phyloP scores from a whole-genome alignment of 2,113 vertebrate species.

The Hoplias malabaricus region DNA sequence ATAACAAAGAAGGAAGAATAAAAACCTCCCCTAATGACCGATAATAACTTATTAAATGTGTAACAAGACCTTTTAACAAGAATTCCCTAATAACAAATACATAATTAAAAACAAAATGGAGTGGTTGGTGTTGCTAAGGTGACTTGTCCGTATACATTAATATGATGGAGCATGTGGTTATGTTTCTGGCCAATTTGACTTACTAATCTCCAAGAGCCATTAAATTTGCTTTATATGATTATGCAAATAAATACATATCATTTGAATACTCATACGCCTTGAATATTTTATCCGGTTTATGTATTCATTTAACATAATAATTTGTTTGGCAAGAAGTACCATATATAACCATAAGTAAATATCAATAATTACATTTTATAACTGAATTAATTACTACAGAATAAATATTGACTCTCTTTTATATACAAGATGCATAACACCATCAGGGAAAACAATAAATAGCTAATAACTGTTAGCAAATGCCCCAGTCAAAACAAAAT shows the following conservation, averaged over 20 bases:
- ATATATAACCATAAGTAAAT: too few relatives aligned
- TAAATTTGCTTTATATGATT: not conserved
- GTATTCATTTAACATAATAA: too few relatives aligned
- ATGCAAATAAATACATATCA: not conserved
- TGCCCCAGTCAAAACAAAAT: too few relatives aligned
- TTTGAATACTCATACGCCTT: not conserved
- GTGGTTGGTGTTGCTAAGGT: not conserved
- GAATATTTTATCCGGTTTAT: too few relatives aligned
- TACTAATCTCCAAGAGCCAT: not conserved
- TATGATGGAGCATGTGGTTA: not conserved
- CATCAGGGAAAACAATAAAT: too few relatives aligned
- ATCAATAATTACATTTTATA: too few relatives aligned
- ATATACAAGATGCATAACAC: too few relatives aligned
- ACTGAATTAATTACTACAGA: too few relatives aligned
- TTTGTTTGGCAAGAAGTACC: too few relatives aligned
- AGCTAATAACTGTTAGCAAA: too few relatives aligned
- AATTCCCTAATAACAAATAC: not conserved
- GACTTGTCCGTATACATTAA: not conserved
- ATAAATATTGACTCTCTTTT: too few relatives aligned
- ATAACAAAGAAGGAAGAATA: constrained; percentile 18
- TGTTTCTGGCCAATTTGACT: too few relatives aligned
- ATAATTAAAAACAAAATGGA: not conserved
- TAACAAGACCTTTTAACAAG: constrained; percentile 16
- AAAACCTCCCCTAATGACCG: constrained; percentile 2
- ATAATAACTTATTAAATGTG: constrained; percentile 25